Conservation (phyloP, 2,113 vertebrate species). For the Tauraco erythrolophus region DNA sequence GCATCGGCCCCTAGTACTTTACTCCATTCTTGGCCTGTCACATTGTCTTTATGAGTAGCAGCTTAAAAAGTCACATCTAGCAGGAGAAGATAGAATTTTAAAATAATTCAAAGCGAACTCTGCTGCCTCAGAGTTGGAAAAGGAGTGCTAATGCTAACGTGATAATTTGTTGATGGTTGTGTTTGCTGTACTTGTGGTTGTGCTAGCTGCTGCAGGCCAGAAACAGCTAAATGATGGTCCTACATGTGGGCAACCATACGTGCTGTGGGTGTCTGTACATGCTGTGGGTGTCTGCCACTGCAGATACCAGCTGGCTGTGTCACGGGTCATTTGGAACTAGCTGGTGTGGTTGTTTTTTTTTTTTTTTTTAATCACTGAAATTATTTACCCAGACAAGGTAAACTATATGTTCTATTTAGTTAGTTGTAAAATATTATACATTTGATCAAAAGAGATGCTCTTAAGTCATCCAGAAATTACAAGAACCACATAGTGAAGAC, state of each 20-base stretch:
- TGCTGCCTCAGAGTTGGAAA: not conserved
- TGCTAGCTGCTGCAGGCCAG: not conserved
- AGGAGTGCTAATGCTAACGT: not conserved
- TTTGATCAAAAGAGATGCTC: not conserved
- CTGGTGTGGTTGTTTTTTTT: too few species aligned
- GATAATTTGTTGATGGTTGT: not conserved
- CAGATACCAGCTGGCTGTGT: not conserved
- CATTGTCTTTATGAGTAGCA: not conserved
- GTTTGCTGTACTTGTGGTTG: not conserved
- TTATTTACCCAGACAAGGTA: not conserved
- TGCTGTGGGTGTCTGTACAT: not conserved
- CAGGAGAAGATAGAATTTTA: not conserved
- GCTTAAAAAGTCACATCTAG: not conserved
- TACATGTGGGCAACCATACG: not conserved
- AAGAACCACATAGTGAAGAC: not conserved
- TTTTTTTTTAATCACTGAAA: not conserved
- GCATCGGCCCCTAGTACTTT: not conserved
- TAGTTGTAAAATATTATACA: not conserved
- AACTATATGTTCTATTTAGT: not conserved
- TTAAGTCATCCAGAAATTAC: not conserved
- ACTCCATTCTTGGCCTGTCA: not conserved
- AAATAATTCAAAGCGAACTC: not conserved
- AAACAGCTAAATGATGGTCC: not conserved
- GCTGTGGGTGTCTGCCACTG: not conserved
- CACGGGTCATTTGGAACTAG: not conserved